Evolutionary conservation across 2,888 invertebrate species (phyloP).

Genomic region (Sepioteuthis lessoniana): DNA sequence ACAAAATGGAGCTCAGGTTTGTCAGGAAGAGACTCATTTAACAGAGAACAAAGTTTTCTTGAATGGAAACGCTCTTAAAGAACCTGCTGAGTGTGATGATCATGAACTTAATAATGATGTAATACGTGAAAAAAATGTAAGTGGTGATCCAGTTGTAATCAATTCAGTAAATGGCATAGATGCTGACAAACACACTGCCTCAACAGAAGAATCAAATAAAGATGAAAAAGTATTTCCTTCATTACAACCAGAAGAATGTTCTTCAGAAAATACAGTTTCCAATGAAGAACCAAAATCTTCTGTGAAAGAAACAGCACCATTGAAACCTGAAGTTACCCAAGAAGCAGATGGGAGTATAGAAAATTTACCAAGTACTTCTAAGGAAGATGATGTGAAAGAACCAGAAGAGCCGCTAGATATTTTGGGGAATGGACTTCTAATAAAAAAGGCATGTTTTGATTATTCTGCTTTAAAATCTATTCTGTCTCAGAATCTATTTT

Average conservation of each 20-base stretch:
- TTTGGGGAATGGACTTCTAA: conserved; percentile 85
- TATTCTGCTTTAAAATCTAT: not conserved
- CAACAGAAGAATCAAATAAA: not conserved
- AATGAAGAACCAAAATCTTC: conserved; percentile 45
- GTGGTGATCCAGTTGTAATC: not conserved
- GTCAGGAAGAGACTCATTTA: conserved; percentile 1
- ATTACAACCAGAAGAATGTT: not conserved
- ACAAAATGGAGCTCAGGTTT: not conserved
- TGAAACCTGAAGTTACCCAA: not conserved
- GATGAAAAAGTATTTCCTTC: not conserved
- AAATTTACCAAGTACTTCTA: conserved; percentile 49
- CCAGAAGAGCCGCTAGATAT: conserved; percentile 83
- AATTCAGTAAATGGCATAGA: not conserved
- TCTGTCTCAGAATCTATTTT: too few relatives aligned
- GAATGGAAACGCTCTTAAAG: not conserved
- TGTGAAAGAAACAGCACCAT: conserved; percentile 45
- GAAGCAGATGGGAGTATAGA: conserved; percentile 11
- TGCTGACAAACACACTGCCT: not conserved
- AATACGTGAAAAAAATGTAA: not conserved
- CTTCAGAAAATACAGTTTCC: conserved; percentile 49
- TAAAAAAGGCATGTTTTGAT: conserved; percentile 77
- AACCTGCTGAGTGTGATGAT: conserved; percentile 10
- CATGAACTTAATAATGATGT: not conserved
- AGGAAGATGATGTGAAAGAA: conserved; percentile 53
- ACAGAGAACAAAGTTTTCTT: not conserved